phyloP scores from a whole-genome alignment of 1,140 invertebrate species.

The Bombus confusus region DNA sequence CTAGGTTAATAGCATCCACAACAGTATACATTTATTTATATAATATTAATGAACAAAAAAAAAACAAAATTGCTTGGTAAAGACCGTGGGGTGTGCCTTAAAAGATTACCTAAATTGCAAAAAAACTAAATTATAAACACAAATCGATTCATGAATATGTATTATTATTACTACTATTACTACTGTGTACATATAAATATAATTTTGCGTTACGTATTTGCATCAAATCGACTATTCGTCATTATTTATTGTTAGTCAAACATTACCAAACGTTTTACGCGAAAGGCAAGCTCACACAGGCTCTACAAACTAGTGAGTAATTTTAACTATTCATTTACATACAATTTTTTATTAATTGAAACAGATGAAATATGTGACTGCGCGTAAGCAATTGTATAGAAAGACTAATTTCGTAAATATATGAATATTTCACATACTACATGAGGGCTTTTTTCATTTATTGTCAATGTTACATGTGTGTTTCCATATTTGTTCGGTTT shows the following conservation, averaged over 20 bases:
- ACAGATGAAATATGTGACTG: conserved; percentile 70
- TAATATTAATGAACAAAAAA: conserved; percentile 70
- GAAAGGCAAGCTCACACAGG: conserved; percentile 70
- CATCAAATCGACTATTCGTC: conserved; percentile 70
- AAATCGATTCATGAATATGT: conserved; percentile 56
- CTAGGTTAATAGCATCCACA: conserved; percentile 63
- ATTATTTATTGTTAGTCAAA: conserved; percentile 76
- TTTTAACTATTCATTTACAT: conserved; percentile 71
- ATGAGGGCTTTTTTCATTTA: conserved; percentile 46
- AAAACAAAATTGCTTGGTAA: conserved; percentile 71
- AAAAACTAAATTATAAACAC: conserved; percentile 70
- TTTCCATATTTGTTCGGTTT: background rate
- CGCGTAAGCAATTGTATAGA: conserved; percentile 79
- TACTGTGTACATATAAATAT: conserved; percentile 70
- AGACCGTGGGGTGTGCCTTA: conserved; percentile 81
- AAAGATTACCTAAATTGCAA: conserved; percentile 67
- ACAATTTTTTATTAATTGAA: conserved; percentile 66
- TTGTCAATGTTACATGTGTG: background rate
- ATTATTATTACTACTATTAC: conserved; percentile 64
- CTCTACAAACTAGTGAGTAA: conserved; percentile 72
- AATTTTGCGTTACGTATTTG: conserved; percentile 68
- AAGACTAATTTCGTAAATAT: conserved; percentile 82
- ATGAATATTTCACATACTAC: conserved; percentile 81
- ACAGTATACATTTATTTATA: conserved; percentile 77
- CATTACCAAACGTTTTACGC: conserved; percentile 61